phyloP scores from a whole-genome alignment of 2,888 invertebrate genomes.

The Melitaea athalia region DNA sequence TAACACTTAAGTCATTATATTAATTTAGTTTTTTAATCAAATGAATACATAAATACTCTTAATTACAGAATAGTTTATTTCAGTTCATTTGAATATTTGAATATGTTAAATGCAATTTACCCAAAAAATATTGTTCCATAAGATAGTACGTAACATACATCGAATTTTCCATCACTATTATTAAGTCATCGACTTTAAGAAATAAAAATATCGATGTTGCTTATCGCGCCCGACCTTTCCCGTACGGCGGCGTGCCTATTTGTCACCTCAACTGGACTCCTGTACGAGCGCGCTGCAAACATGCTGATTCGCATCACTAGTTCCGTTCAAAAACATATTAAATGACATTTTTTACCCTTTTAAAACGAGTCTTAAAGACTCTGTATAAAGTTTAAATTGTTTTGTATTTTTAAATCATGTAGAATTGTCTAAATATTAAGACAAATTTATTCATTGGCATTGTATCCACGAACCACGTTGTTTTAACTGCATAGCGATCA shows the following conservation, averaged over 20 bases:
- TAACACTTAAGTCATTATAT: background rate
- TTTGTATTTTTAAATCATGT: constrained; percentile 32
- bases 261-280: constrained; percentile 80
- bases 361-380: constrained; percentile 42
- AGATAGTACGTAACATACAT: constrained; percentile 24
- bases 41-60: too few species aligned
- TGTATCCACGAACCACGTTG: constrained; percentile 68
- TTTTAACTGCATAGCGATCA: constrained; percentile 73
- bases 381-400: constrained; percentile 40
- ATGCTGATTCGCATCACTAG: constrained; percentile 75
- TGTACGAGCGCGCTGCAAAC: constrained; percentile 73
- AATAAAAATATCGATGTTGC: constrained; percentile 78
- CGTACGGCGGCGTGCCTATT: constrained; percentile 78
- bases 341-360: constrained; percentile 18
- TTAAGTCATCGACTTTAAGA: constrained; percentile 74
- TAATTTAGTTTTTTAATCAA: background rate
- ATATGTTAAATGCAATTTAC: too few species aligned
- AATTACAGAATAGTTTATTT: too few species aligned
- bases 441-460: constrained; percentile 69
- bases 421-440: constrained; percentile 30
- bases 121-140: background rate
- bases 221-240: constrained; percentile 71
- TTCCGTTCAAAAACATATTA: constrained; percentile 47
- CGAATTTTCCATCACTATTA: constrained; percentile 62
- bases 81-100: too few species aligned